Evolutionary conservation across 1,140 invertebrate genomes (phyloP), one percentile per base, ranked within the genome.

Genomic region (Galendromus occidentalis): DNA sequence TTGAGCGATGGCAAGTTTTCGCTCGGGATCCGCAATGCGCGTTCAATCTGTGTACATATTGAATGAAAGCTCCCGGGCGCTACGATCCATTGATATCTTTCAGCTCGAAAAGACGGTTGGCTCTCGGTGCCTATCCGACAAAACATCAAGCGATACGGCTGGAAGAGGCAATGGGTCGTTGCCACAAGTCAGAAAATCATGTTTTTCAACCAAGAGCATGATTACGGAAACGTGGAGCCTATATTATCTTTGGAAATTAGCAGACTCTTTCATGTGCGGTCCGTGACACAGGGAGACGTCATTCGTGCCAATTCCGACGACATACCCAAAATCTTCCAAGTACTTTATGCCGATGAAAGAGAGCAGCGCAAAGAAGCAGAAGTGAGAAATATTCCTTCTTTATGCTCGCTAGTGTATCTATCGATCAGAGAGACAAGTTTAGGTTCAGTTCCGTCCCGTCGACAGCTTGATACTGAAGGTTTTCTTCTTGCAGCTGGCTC

Each of bases 321-420:
- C 82, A 94, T 98, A 78, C 94, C 94, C 72, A 85, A 91, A 76
- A 98, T 98, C 80, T 97, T 97, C 79, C 93, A 97, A 82, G 80
- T 94, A 72, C 77, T 94, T 67, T 93, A 94, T 75, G 89, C 90
- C 69, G 90, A 90, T 64, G 91, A 94, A 79, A 90, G 90, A 33
- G 90, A 92, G 78, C 87, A 87, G 66, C 81, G 89, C 65, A 83
- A 88, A 59, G 51, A 59, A 25, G 51, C 51, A 4, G 51, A 59
- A 22, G 51, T 59, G 14, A 18, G 51, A 6, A 6, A 39, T 39
- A 39, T 4, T 39, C 9, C 9, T 4, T 9, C 33, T 39, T 9
- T 39, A 39, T 9, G 4, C 33, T 6, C 4, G 33, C 4, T n/a
- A n/a, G n/a, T n/a, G n/a, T n/a, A n/a, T n/a, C n/a, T n/a, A n/a